Evolutionary conservation across 2,888 invertebrate species (phyloP).

Genomic region (Calliopum simillimum): DNA sequence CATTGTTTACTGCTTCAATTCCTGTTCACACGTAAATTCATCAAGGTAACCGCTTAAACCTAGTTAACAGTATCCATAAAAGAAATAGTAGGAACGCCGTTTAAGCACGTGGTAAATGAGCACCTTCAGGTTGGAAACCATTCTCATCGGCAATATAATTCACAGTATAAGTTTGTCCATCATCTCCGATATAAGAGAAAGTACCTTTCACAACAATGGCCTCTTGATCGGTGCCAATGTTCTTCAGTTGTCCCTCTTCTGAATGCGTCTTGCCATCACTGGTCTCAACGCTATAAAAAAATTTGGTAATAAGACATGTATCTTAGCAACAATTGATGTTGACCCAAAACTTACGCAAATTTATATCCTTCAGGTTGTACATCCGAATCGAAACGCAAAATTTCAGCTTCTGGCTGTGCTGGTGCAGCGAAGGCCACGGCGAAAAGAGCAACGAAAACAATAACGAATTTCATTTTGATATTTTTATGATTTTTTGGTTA

Average conservation of each 20-base stretch:
- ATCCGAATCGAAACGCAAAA: slow-evolving; percentile 73
- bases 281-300: slow-evolving; percentile 71
- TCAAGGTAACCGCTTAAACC: slow-evolving; percentile 49
- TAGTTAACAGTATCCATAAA: slow-evolving; percentile 58
- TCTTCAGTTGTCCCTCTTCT: slow-evolving; percentile 72
- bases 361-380: slow-evolving; percentile 64
- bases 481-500: neutral
- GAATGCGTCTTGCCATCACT: slow-evolving; percentile 74
- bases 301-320: slow-evolving; percentile 11
- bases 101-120: slow-evolving; percentile 62
- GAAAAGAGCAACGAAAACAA: slow-evolving; percentile 52
- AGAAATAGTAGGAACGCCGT: too few relatives aligned
- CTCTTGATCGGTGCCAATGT: slow-evolving; percentile 74
- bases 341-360: slow-evolving; percentile 57
- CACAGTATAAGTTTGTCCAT: slow-evolving; percentile 72
- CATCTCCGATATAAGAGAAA: slow-evolving; percentile 72
- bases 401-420: slow-evolving; percentile 70
- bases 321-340: neutral
- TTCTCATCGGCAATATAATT: slow-evolving; percentile 65
- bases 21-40: neutral
- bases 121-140: slow-evolving; percentile 66
- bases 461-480: slow-evolving; percentile 53
- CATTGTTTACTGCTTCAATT: neutral
- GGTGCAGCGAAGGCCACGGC: slow-evolving; percentile 60
- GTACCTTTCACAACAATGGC: slow-evolving; percentile 73